These are phyloP conservation scores for Motacilla alba DNA, from an alignment of 2,113 vertebrate species.

Conservation along the genomic window DNA sequence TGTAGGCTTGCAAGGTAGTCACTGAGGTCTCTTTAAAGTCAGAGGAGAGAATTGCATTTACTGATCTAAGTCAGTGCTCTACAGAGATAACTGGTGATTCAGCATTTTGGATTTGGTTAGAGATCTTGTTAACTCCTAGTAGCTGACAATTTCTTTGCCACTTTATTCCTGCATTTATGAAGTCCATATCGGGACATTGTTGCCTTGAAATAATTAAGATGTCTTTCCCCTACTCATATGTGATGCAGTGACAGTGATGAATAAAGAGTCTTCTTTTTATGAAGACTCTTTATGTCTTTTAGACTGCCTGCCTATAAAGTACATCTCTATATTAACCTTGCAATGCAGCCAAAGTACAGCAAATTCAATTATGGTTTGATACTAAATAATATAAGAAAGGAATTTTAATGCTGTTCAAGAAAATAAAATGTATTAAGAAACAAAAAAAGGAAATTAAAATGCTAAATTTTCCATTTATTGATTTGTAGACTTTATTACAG, in stretches of 20 bases:
- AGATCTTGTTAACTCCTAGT: neutral
- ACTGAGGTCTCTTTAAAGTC: neutral
- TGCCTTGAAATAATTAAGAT: neutral
- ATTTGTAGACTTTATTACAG: neutral
- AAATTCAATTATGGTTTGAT: neutral
- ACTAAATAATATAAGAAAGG: neutral
- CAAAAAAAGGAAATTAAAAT: neutral
- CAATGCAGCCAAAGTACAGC: neutral
- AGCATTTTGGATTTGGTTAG: neutral
- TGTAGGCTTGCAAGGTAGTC: neutral
- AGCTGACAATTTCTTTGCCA: neutral
- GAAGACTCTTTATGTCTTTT: neutral
- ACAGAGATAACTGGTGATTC: neutral
- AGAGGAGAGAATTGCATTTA: neutral
- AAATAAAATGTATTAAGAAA: neutral
- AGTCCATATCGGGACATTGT: neutral
- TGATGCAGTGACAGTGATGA: neutral
- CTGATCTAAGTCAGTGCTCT: neutral
- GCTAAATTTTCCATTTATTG: neutral
- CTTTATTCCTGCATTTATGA: neutral
- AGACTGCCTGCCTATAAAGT: neutral
- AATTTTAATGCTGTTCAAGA: neutral
- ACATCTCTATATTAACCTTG: neutral
- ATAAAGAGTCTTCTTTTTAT: neutral
- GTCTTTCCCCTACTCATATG: neutral